A percentile compares a stretch with the other conserved stretches of the same genome.
These are phyloP conservation scores for Dendrolimus punctatus DNA, from an alignment of 1,140 invertebrate species.

Conservation along the genomic window DNA sequence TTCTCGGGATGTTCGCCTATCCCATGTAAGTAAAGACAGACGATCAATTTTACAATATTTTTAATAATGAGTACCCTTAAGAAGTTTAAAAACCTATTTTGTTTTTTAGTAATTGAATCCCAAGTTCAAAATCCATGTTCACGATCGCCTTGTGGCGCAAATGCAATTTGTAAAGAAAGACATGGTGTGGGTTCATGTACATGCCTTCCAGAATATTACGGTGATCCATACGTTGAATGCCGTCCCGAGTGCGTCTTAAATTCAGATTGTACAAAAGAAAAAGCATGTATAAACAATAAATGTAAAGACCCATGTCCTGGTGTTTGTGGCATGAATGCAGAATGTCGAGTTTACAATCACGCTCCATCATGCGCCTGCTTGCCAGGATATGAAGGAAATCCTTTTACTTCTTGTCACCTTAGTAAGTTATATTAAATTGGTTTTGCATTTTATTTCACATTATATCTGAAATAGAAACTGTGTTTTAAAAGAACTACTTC, in stretches of 20 bases:
- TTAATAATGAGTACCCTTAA: too few relatives aligned
- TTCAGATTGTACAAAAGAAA: slow-evolving; percentile 76
- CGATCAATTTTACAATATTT: neutral
- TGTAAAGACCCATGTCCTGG: slow-evolving; percentile 78
- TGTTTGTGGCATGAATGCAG: slow-evolving; percentile 77
- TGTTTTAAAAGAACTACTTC: slow-evolving; percentile 8
- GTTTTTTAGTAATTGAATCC: slow-evolving; percentile 48
- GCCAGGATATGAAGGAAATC: slow-evolving; percentile 81
- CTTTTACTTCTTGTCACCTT: slow-evolving; percentile 75
- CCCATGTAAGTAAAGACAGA: slow-evolving; percentile 60
- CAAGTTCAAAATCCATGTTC: slow-evolving; percentile 73
- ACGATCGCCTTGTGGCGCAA: slow-evolving; percentile 84
- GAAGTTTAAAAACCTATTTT: slow-evolving; percentile 2
- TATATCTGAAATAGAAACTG: slow-evolving; percentile 7
- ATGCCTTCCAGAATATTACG: slow-evolving; percentile 80
- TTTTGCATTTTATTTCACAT: slow-evolving; percentile 2
- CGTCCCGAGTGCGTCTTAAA: slow-evolving; percentile 82
- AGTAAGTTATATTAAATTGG: slow-evolving; percentile 27
- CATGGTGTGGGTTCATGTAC: slow-evolving; percentile 80
- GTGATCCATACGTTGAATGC: slow-evolving; percentile 82
- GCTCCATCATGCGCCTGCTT: slow-evolving; percentile 80
- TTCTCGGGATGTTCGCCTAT: slow-evolving; percentile 77
- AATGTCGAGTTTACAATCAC: slow-evolving; percentile 80
- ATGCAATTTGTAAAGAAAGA: slow-evolving; percentile 85
- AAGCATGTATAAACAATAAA: slow-evolving; percentile 77